Conservation (phyloP, 2,888 invertebrate genomes). For the Isoperla grammatica region DNA sequence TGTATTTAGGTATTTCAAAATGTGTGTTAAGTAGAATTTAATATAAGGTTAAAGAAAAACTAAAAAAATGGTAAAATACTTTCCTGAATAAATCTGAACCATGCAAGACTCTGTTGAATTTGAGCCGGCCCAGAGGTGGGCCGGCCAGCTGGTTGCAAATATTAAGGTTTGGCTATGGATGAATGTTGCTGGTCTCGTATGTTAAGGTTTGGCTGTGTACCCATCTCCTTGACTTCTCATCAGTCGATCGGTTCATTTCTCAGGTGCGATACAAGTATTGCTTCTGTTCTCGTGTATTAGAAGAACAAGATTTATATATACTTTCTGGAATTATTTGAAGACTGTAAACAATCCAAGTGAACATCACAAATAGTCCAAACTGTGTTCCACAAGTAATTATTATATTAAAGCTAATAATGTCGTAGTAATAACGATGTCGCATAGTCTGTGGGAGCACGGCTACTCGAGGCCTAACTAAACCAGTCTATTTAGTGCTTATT, state of each 20-base stretch:
- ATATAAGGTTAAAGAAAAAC: slow-evolving; percentile 21
- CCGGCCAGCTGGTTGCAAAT: not conserved
- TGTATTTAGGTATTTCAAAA: slow-evolving; percentile 3
- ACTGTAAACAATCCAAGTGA: not conserved
- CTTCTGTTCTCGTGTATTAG: not conserved
- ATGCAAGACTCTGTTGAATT: slow-evolving; percentile 26
- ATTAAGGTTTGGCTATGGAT: slow-evolving; percentile 2
- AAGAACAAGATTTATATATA: not conserved
- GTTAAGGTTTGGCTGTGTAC: not conserved
- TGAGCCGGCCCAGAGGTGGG: too few species aligned
- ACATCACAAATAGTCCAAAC: not conserved
- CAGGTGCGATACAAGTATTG: too few species aligned
- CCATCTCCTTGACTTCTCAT: not conserved
- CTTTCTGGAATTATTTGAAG: not conserved
- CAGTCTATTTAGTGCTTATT: not conserved
- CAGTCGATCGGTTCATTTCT: too few species aligned
- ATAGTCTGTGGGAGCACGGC: not conserved
- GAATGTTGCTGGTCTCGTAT: slow-evolving; percentile 4
- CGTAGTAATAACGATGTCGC: not conserved
- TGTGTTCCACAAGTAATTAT: not conserved
- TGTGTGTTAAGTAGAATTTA: slow-evolving; percentile 12
- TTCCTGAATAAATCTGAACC: slow-evolving; percentile 31
- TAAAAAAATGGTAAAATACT: slow-evolving; percentile 34
- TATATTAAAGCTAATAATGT: not conserved
- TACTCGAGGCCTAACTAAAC: slow-evolving; percentile 1